Evolutionary conservation across 2,113 vertebrate species (phyloP).

Genomic region (Calyptomena viridis): DNA sequence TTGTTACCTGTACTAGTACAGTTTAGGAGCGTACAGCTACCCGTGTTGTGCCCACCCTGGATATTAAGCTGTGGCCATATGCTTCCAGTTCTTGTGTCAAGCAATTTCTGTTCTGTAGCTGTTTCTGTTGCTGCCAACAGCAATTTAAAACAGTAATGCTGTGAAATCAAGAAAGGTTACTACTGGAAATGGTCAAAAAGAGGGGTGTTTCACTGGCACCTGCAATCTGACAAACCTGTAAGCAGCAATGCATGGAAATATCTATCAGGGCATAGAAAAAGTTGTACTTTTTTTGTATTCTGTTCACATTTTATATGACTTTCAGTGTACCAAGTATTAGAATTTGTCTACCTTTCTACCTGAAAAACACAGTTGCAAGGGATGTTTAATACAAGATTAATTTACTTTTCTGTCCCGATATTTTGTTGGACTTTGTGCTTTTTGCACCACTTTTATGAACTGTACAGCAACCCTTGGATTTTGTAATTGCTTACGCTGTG

Average conservation of each 20-base stretch:
- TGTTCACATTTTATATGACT: not conserved
- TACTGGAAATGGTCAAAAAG: not conserved
- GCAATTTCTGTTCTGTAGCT: not conserved
- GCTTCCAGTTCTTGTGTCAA: not conserved
- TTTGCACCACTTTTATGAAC: not conserved
- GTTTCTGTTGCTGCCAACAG: not conserved
- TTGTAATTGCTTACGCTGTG: not conserved
- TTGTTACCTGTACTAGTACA: not conserved
- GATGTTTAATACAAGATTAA: not conserved
- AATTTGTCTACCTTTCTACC: not conserved
- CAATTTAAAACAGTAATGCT: not conserved
- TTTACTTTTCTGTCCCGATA: not conserved
- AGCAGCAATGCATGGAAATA: not conserved
- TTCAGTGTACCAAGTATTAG: not conserved
- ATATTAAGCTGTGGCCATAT: not conserved
- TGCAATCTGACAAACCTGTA: not conserved
- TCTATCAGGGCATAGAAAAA: not conserved
- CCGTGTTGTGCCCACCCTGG: not conserved
- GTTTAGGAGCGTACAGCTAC: not conserved
- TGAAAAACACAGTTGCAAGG: not conserved
- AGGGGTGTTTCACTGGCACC: not conserved
- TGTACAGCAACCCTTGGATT: not conserved
- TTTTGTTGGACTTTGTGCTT: not conserved
- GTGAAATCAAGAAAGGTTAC: not conserved
- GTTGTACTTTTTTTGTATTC: not conserved